Conservation (phyloP, 2,113 vertebrate genomes). For the Plecotus auritus region DNA sequence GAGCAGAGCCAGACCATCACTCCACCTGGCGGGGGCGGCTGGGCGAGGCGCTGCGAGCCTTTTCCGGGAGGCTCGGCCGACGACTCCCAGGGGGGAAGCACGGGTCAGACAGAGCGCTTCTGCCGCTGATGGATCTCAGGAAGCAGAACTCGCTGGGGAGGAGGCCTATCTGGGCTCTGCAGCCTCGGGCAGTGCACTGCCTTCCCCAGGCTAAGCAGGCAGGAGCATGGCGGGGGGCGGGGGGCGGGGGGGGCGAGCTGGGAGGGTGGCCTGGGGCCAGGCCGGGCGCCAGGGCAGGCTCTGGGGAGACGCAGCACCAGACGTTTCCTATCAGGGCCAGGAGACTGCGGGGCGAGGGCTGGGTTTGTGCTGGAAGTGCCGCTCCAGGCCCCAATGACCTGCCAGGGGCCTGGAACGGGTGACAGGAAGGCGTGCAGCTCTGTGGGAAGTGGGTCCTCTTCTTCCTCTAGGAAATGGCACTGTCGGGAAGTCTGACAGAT, state of each 20-base stretch:
- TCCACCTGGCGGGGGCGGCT: background rate
- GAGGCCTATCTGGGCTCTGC: background rate
- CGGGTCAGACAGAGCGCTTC: background rate
- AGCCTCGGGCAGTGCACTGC: background rate
- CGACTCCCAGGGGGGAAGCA: background rate
- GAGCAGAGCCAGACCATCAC: background rate
- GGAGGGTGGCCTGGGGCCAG: background rate
- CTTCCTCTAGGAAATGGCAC: background rate
- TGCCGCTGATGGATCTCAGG: background rate
- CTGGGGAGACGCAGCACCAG: background rate
- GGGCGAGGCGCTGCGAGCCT: background rate
- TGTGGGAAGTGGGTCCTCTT: background rate
- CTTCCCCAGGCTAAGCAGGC: background rate
- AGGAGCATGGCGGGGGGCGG: background rate
- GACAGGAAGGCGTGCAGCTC: background rate
- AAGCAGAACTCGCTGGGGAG: background rate
- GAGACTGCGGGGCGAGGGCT: background rate
- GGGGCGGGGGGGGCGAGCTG: background rate
- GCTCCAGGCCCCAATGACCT: background rate
- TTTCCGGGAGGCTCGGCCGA: background rate
- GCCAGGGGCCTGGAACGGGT: background rate
- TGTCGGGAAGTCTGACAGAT: background rate
- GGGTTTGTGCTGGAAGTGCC: background rate
- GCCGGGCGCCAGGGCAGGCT: background rate
- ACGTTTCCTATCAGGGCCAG: slow-evolving; percentile 60